A percentile compares a stretch with the other conserved stretches of the same genome.
Evolutionary conservation across 92 coral and sea anemone genomes (phyloP).

Genomic region (Parazoanthus darwini): DNA sequence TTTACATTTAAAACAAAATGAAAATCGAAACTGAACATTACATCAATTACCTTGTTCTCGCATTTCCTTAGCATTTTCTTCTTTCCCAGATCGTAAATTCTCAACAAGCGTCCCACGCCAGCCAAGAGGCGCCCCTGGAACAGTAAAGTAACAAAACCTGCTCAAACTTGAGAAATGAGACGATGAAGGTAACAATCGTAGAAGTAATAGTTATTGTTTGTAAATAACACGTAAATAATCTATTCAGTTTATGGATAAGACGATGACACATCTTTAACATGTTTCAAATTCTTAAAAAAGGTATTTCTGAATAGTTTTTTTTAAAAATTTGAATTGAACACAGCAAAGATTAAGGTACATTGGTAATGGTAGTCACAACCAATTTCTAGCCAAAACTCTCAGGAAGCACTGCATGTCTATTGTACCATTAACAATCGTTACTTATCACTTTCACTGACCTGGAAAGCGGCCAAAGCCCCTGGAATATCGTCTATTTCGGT

Average conservation of each 20-base stretch:
- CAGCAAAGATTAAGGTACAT: too few relatives aligned
- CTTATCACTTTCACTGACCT: slow-evolving; percentile 58
- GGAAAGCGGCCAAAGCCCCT: slow-evolving; percentile 88
- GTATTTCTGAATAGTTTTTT: too few relatives aligned
- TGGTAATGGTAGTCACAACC: too few relatives aligned
- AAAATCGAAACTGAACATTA: neutral
- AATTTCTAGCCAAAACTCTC: too few relatives aligned
- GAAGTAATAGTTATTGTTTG: neutral
- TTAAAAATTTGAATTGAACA: too few relatives aligned
- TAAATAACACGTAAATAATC: neutral
- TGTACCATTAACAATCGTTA: neutral
- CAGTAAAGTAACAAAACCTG: neutral
- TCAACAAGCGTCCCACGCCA: slow-evolving; percentile 90
- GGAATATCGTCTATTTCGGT: slow-evolving; percentile 98
- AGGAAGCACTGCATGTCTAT: too few relatives aligned
- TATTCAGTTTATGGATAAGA: too few relatives aligned
- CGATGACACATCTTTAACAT: too few relatives aligned
- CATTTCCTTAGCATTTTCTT: slow-evolving; percentile 96
- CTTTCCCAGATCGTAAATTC: slow-evolving; percentile 96
- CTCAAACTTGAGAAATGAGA: neutral
- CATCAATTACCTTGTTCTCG: slow-evolving; percentile 82
- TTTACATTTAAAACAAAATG: too few relatives aligned
- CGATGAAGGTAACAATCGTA: too few relatives aligned
- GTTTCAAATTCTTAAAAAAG: too few relatives aligned
- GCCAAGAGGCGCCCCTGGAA: slow-evolving; percentile 90